Evolutionary conservation across 2,797 vertebrate genomes (phyloP).

Genomic region (Craterocephalus amniculus): DNA sequence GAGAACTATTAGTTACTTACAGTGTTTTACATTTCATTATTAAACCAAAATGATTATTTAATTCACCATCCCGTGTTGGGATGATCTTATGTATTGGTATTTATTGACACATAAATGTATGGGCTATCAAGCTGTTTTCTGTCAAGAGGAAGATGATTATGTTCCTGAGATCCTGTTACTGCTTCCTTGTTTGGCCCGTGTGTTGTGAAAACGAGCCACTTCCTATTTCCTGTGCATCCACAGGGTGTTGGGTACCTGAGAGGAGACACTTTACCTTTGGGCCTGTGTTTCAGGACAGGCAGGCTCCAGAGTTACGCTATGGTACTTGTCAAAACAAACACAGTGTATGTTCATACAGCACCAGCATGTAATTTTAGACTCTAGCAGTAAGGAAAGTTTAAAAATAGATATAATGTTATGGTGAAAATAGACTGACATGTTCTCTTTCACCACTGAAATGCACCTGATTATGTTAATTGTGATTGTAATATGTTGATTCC

Average conservation of each 20-base stretch:
- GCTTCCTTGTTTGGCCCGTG: slow-evolving; percentile 29
- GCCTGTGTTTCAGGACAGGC: slow-evolving; percentile 38
- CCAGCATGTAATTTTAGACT: slow-evolving; percentile 50
- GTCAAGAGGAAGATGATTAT: slow-evolving; percentile 24
- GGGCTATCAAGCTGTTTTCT: slow-evolving; percentile 30
- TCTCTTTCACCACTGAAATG: slow-evolving; percentile 32
- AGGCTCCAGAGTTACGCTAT: slow-evolving; percentile 35
- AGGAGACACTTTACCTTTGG: slow-evolving; percentile 36
- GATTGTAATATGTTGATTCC: not conserved
- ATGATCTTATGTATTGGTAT: not conserved
- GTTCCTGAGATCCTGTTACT: slow-evolving; percentile 36
- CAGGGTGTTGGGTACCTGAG: slow-evolving; percentile 35
- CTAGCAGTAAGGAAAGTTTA: slow-evolving; percentile 56
- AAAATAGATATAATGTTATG: slow-evolving; percentile 64
- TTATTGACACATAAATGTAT: slow-evolving; percentile 16
- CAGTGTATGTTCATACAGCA: slow-evolving; percentile 37
- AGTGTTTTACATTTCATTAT: slow-evolving; percentile 1
- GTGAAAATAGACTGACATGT: slow-evolving; percentile 38
- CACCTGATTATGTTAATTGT: slow-evolving; percentile 6
- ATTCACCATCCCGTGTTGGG: not conserved
- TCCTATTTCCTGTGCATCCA: slow-evolving; percentile 29
- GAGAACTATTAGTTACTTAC: not conserved
- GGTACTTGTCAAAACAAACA: slow-evolving; percentile 70
- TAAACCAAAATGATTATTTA: not conserved
- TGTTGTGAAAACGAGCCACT: slow-evolving; percentile 25